Evolutionary conservation across 2,113 vertebrate species (phyloP).

Genomic region (Tringa solitaria): DNA sequence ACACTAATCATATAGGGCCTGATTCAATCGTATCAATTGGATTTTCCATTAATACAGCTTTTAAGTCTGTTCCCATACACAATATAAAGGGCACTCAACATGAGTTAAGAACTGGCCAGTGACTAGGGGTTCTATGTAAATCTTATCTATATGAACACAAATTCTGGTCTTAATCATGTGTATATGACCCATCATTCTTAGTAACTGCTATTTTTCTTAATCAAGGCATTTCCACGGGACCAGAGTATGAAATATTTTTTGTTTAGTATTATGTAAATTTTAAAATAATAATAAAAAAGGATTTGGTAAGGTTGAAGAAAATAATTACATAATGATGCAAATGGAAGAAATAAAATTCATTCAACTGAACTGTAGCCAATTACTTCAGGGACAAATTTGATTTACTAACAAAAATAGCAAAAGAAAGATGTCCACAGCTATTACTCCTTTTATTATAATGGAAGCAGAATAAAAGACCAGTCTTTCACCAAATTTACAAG

Average conservation of each 20-base stretch:
- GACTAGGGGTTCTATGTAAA: neutral
- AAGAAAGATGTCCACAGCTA: neutral
- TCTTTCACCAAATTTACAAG: neutral
- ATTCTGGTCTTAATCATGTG: neutral
- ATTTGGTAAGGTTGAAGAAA: neutral
- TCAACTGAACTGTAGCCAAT: neutral
- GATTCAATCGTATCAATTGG: neutral
- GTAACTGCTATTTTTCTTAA: neutral
- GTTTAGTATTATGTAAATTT: neutral
- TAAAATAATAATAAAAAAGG: neutral
- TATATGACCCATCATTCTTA: neutral
- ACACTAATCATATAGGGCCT: neutral
- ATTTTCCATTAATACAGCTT: neutral
- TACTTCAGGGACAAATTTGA: neutral
- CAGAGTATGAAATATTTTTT: neutral
- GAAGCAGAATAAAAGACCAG: neutral
- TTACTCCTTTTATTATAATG: neutral
- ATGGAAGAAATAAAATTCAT: neutral
- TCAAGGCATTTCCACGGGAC: neutral
- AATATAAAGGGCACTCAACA: neutral
- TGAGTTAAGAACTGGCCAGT: neutral
- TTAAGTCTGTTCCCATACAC: neutral
- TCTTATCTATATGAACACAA: neutral
- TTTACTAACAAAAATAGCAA: neutral
- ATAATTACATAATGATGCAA: neutral